A percentile compares a stretch with the other conserved stretches of the same genome.
These are phyloP conservation scores for Melanotaenia maccullochi DNA, from an alignment of 2,797 vertebrate species.

Conservation along the genomic window DNA sequence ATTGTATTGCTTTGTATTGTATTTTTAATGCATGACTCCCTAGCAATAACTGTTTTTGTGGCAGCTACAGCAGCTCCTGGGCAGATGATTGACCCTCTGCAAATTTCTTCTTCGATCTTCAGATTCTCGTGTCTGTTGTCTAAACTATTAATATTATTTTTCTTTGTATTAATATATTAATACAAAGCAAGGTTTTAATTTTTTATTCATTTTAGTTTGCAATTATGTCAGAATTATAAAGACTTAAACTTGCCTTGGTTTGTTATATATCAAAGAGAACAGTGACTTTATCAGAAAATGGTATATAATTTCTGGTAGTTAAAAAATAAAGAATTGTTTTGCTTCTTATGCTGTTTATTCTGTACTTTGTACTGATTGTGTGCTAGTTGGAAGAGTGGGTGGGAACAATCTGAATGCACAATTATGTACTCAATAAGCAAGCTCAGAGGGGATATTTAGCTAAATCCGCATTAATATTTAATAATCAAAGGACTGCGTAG, in stretches of 20 bases:
- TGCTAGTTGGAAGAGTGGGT: not conserved
- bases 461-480: not conserved
- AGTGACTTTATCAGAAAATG: not conserved
- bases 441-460: not conserved
- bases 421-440: not conserved
- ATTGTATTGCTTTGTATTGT: not conserved
- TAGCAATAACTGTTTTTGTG: constrained; percentile 2
- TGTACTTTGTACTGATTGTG: not conserved
- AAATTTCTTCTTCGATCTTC: not conserved
- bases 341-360: not conserved
- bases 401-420: not conserved
- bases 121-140: constrained; percentile 8
- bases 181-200: too few relatives aligned
- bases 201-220: too few relatives aligned
- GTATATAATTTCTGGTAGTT: not conserved
- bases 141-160: too few relatives aligned
- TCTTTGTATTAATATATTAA: too few relatives aligned
- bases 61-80: constrained; percentile 6
- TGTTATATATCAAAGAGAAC: not conserved
- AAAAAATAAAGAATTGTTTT: not conserved
- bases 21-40: constrained; percentile 8
- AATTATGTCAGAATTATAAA: too few relatives aligned
- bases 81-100: constrained; percentile 14
- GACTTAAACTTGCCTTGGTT: not conserved
- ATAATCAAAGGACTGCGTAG: not conserved